Base-by-base conservation (phyloP, 1,140 invertebrate genomes). In the Aleiodes sp. region DNA sequence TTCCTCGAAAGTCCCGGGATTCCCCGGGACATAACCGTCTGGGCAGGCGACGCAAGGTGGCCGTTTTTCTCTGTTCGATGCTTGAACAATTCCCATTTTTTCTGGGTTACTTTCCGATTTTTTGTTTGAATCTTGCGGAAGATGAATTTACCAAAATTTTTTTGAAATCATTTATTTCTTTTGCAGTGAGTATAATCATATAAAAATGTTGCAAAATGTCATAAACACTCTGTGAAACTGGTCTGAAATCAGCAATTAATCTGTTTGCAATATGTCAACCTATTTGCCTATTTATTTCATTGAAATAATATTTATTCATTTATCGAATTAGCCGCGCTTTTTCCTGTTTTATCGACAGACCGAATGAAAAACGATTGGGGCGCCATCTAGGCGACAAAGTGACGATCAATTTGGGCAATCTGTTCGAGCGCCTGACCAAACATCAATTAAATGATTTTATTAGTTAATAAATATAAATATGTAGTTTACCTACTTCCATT, bases 1-100 rank as follows among this genome's bases (percentile, higher is more conserved):
- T 7, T 85, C 82, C 43, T 81, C 81, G 71, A 84, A 84, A 9
- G 76, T 82, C 29, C 82, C 81, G 16, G 84, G 84, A 71, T 85
- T 85, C 1, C 84, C 84, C 0, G 83, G 82, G 0, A 8, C 26
- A 62, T 63, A 69, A 57, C 46, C 41, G 12, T 62, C 21, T 0
- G 60, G 59, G 56, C 67, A 69, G 3, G 67, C 60, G 7, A 63
- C 43, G 19, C 67, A 69, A 14, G 28, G 39, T 12, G 60, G 31
- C 29, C 56, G n/a, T 33, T 19, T 61, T 26, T 19, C 2, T 46
- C 21, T 68, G 7, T 35, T 19, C 9, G 60, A 52, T 8, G 67
- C 67, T 35, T 56, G 43, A 6, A 62, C 46, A 6, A 62, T 39
- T 37, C 67, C 67, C 67, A 69, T 65, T n/a, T n/a, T n/a, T n/a